Evolutionary conservation across 1,140 invertebrate genomes (phyloP).

Genomic region (Drosophila erecta): DNA sequence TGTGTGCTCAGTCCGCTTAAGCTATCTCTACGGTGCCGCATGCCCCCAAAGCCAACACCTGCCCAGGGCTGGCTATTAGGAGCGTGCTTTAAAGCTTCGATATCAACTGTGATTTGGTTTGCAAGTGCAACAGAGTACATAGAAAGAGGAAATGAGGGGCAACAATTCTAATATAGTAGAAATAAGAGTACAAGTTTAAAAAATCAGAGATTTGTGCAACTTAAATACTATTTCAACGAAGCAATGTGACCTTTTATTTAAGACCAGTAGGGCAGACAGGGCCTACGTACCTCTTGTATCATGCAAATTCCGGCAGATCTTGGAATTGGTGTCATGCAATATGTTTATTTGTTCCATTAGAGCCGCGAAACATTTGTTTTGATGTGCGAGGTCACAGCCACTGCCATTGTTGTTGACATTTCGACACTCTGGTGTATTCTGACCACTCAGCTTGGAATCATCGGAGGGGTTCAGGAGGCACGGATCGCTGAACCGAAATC

Average conservation of each 20-base stretch:
- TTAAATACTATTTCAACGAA: neutral
- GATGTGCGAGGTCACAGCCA: constrained; percentile 55
- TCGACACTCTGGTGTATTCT: constrained; percentile 75
- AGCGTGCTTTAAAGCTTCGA: constrained; percentile 85
- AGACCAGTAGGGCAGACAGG: neutral
- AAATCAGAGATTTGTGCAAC: constrained; percentile 14
- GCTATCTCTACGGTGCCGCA: constrained; percentile 85
- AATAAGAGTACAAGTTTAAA: constrained; percentile 24
- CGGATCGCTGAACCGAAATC: constrained; percentile 83
- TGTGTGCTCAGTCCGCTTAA: constrained; percentile 84
- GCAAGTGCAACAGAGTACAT: constrained; percentile 53
- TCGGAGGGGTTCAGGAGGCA: constrained; percentile 82
- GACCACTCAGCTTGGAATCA: constrained; percentile 80
- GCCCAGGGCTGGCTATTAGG: constrained; percentile 69
- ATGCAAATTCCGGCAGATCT: constrained; percentile 83
- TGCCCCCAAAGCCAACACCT: constrained; percentile 65
- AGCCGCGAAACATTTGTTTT: constrained; percentile 79
- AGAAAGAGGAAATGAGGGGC: constrained; percentile 50
- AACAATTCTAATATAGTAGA: constrained; percentile 55
- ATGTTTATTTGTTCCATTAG: constrained; percentile 84
- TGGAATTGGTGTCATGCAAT: constrained; percentile 84
- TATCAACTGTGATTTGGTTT: constrained; percentile 74
- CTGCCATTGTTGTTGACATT: constrained; percentile 60
- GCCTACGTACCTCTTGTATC: constrained; percentile 80
- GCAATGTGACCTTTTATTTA: no score